Percentiles rank a stretch among this genome's conserved stretches.
Evolutionary conservation across 53 echinoderm and acorn worm genomes (phyloP).

Genomic region (Actinopyga echinites): DNA sequence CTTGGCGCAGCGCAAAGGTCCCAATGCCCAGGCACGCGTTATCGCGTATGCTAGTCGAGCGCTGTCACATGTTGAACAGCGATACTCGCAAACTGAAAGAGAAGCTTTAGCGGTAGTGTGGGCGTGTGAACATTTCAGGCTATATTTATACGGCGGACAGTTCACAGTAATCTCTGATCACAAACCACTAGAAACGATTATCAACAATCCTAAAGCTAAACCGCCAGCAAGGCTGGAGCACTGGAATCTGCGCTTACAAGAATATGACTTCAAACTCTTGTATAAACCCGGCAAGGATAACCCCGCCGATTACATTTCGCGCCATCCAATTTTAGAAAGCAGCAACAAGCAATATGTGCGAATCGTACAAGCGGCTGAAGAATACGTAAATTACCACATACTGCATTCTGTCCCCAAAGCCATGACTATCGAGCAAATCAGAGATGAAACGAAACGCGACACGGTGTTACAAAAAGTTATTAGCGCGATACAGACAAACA

Average conservation of each 20-base stretch:
- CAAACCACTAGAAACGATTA: conserved; percentile 59
- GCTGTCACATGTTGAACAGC: conserved; percentile 62
- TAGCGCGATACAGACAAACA: not conserved
- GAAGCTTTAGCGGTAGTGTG: conserved; percentile 26
- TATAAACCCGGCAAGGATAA: conserved; percentile 70
- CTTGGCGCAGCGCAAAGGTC: conserved; percentile 42
- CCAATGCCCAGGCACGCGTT: not conserved
- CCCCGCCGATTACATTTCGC: conserved; percentile 75
- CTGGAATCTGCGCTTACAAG: conserved; percentile 67
- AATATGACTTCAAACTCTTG: conserved; percentile 57
- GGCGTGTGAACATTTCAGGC: conserved; percentile 58
- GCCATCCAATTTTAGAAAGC: conserved; percentile 37
- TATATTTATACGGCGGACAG: conserved; percentile 49
- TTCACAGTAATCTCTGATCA: conserved; percentile 61
- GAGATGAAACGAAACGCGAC: conserved; percentile 6
- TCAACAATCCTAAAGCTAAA: conserved; percentile 57
- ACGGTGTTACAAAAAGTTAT: conserved; percentile 17
- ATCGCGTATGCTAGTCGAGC: conserved; percentile 55
- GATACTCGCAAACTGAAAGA: conserved; percentile 43
- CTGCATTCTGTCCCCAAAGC: conserved; percentile 50
- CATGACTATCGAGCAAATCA: conserved; percentile 43
- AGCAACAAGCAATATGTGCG: conserved; percentile 33
- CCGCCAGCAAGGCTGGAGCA: conserved; percentile 66
- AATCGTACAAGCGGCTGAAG: conserved; percentile 33
- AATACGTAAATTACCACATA: conserved; percentile 30